Evolutionary conservation across 2,113 vertebrate species (phyloP).

Genomic region (Philantomba maxwellii): DNA sequence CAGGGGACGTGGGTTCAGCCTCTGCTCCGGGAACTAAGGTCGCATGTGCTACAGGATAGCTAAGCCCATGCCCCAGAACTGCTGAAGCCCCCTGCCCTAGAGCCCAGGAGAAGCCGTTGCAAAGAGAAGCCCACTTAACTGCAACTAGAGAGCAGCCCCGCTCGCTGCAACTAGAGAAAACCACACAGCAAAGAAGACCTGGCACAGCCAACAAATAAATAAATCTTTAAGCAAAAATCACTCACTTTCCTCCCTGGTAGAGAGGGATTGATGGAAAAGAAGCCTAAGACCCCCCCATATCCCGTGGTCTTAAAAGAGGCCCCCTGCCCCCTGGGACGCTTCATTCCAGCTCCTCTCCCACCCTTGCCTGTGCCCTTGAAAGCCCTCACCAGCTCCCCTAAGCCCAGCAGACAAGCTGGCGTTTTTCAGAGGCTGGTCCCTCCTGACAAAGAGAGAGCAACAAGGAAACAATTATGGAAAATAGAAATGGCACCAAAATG

Average conservation of each 20-base stretch:
- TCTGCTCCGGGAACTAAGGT: not conserved
- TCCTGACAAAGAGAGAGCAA: not conserved
- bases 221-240: not conserved
- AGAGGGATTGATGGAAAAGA: not conserved
- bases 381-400: fast-evolving
- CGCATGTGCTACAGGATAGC: not conserved
- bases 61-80: fast-evolving
- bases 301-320: not conserved
- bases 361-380: not conserved
- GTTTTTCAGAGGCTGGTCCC: not conserved
- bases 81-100: not conserved
- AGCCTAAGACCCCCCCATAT: too few species aligned
- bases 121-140: not conserved
- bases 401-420: not conserved
- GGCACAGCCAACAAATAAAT: not conserved
- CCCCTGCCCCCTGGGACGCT: not conserved
- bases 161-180: not conserved
- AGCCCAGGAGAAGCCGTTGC: not conserved
- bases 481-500: not conserved
- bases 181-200: not conserved
- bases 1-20: not conserved
- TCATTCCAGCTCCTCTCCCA: not conserved
- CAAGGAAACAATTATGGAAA: slow-evolving; percentile 18
- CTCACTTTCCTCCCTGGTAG: not conserved
- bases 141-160: not conserved